Evolutionary conservation across 2,113 vertebrate species (phyloP).

Genomic region (Prionailurus bengalensis): DNA sequence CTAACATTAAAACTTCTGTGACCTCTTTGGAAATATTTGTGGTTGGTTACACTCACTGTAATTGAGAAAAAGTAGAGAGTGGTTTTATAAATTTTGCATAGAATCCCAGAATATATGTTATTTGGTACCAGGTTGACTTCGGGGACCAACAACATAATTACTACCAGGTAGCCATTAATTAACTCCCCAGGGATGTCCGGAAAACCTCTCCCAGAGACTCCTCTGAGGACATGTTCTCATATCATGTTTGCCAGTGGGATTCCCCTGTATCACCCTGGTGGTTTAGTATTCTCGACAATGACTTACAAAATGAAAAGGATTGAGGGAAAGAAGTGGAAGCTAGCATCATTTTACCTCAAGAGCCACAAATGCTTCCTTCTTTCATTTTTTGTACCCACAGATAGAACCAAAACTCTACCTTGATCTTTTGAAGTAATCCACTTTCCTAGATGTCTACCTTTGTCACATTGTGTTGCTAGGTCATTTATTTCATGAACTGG

Average conservation of each 20-base stretch:
- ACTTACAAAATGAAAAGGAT: slow-evolving; percentile 81
- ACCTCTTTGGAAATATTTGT: slow-evolving; percentile 61
- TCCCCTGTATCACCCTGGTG: slow-evolving; percentile 75
- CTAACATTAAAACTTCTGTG: slow-evolving; percentile 5
- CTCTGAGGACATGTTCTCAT: neutral
- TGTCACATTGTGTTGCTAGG: neutral
- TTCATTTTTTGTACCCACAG: slow-evolving; percentile 81
- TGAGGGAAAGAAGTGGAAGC: slow-evolving; percentile 82
- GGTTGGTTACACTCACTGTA: neutral
- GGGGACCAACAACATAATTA: neutral
- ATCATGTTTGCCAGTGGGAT: slow-evolving; percentile 35
- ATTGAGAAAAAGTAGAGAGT: neutral
- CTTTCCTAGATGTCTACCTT: slow-evolving; percentile 45
- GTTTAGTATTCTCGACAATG: slow-evolving; percentile 88
- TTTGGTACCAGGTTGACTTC: neutral
- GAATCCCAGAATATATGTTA: neutral
- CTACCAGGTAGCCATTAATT: neutral
- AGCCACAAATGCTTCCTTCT: slow-evolving; percentile 88
- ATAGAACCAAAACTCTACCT: slow-evolving; percentile 69
- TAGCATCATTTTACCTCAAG: slow-evolving; percentile 83
- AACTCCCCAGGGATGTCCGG: neutral
- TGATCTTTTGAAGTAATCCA: slow-evolving; percentile 63
- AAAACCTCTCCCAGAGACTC: neutral
- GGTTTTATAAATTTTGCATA: neutral
- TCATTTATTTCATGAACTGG: neutral